Percentiles rank a stretch among this genome's conserved stretches.
Evolutionary conservation across 2,113 vertebrate genomes (phyloP).

Genomic region (Hypomesus transpacificus): DNA sequence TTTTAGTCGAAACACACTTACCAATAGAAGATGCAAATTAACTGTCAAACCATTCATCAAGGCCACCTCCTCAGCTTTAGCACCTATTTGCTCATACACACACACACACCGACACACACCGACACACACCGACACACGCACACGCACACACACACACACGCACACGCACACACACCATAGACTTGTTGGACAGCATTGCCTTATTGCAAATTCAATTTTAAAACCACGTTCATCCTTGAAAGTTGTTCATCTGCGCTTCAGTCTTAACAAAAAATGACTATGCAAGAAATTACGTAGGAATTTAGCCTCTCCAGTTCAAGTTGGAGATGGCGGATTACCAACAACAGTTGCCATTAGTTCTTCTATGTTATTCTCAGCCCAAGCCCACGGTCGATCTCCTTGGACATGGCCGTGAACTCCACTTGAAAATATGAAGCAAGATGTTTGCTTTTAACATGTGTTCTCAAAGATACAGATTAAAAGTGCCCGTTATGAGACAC

Average conservation of each 20-base stretch:
- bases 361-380: slow-evolving; percentile 81
- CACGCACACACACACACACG: too few relatives aligned
- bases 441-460: too few relatives aligned
- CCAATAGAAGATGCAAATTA: slow-evolving; percentile 91
- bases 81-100: slow-evolving; percentile 38
- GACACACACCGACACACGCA: too few relatives aligned
- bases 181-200: not conserved
- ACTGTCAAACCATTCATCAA: slow-evolving; percentile 93
- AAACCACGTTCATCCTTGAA: not conserved
- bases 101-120: too few relatives aligned
- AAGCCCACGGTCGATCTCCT: slow-evolving; percentile 84
- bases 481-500: too few relatives aligned
- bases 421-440: slow-evolving; percentile 61
- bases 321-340: slow-evolving; percentile 64
- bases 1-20: slow-evolving; percentile 46
- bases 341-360: slow-evolving; percentile 82
- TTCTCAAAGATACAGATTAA: too few relatives aligned
- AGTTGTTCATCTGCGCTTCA: slow-evolving; percentile 6
- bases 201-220: not conserved
- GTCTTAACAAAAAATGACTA: slow-evolving; percentile 3
- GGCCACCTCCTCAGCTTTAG: slow-evolving; percentile 63
- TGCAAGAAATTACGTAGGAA: too few relatives aligned
- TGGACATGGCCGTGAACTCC: slow-evolving; percentile 80
- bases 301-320: not conserved
- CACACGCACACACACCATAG: too few relatives aligned